These are phyloP conservation scores for Barbus barbus DNA, from an alignment of 2,113 vertebrate genomes.

Conservation along the genomic window DNA sequence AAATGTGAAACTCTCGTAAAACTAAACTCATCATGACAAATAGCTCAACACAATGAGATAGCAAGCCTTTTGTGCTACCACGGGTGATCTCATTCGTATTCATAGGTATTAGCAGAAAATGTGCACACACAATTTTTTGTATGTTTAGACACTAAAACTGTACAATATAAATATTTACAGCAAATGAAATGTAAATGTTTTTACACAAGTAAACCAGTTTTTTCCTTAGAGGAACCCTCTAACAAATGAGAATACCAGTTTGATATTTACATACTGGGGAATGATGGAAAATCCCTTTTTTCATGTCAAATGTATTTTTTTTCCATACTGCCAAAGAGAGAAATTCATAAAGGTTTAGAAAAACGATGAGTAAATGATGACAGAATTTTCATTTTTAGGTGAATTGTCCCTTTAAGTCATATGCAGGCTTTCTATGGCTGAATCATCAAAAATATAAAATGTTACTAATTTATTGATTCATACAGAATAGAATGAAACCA, in stretches of 20 bases:
- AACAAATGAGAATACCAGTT: background rate
- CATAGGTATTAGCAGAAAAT: constrained; percentile 11
- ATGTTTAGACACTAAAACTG: background rate
- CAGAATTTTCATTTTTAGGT: background rate
- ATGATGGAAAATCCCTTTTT: background rate
- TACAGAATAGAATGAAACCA: background rate
- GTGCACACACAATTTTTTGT: background rate
- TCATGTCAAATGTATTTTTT: background rate
- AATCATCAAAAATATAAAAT: background rate
- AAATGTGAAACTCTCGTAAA: background rate
- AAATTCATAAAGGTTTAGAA: background rate
- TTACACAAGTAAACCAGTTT: background rate
- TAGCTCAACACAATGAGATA: constrained; percentile 27
- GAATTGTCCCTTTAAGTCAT: background rate
- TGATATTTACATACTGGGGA: background rate
- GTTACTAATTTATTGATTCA: background rate
- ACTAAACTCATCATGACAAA: constrained; percentile 29
- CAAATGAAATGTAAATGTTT: background rate
- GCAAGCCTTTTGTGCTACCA: constrained; percentile 11
- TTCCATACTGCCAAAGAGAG: background rate
- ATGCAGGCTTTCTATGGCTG: background rate
- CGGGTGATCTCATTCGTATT: background rate
- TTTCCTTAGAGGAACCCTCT: too few species aligned
- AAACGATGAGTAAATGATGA: background rate
- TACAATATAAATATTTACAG: background rate